phyloP scores from a whole-genome alignment of 1,140 invertebrate species.

The Heliconius himera region DNA sequence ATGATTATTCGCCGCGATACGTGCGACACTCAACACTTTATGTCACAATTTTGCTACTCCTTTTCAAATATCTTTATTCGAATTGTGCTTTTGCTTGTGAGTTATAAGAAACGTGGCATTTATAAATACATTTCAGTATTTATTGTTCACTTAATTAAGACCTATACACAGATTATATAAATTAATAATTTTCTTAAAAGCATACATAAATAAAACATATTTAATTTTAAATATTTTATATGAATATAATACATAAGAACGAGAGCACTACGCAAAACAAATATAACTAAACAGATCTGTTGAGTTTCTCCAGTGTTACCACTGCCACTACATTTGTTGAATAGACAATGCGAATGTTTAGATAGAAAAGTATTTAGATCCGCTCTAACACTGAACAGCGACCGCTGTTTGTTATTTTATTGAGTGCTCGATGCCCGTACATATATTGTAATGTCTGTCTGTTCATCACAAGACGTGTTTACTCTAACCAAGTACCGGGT shows the following conservation, averaged over 20 bases:
- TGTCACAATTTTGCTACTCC: conserved; percentile 12
- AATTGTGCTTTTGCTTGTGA: conserved; percentile 16
- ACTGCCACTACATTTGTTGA: conserved; percentile 44
- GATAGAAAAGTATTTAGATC: conserved; percentile 71
- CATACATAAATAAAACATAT: background rate
- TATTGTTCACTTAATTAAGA: conserved; percentile 10
- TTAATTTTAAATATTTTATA: background rate
- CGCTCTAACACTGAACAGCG: conserved; percentile 67
- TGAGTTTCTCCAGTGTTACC: conserved; percentile 13
- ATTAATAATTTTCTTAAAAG: background rate
- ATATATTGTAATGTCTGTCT: conserved; percentile 73
- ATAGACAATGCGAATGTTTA: conserved; percentile 74
- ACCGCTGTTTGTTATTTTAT: conserved; percentile 74
- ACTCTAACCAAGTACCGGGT: conserved; percentile 43
- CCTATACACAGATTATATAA: background rate
- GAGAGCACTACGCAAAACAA: background rate
- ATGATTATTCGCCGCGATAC: conserved; percentile 22
- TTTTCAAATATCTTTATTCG: conserved; percentile 28
- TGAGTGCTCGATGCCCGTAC: conserved; percentile 67
- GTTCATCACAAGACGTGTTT: conserved; percentile 73
- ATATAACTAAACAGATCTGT: background rate
- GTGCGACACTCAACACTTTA: conserved; percentile 20
- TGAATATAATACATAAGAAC: background rate
- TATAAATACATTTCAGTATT: background rate
- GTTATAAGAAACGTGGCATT: conserved; percentile 5